Evolutionary conservation across 1,140 invertebrate genomes (phyloP), one percentile per base, ranked within the genome.

Genomic region (Ceratina australensis): DNA sequence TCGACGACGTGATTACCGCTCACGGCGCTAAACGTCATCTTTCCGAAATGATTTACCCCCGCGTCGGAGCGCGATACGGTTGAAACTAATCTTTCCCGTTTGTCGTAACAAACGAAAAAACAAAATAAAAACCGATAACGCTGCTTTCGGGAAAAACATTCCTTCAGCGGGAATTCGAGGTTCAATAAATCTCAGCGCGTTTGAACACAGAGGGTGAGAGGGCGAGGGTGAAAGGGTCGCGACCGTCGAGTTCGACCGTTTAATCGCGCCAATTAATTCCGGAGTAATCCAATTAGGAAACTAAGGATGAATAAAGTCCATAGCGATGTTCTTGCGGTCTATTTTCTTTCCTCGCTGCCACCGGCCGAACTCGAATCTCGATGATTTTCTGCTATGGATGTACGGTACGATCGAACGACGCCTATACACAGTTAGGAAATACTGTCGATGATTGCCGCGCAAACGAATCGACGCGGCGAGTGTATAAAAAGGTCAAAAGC

Each of bases 191-290:
- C 49, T 26, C 13, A 52, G 15, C 33, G 28, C 0, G 20, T 65
- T 33, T 52, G 4, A 33, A n/a, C n/a, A n/a, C n/a, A n/a, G n/a
- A 3, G 18, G 4, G 20, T 3, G 8, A 7, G 8, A 12, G 1
- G 7, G 8, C 1, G 10, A 3, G 3, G 16, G 47, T 0, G 42
- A 20, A 3, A 22, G 7, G 24, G 7, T 1, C 33, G 13, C 15
- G 47, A 57, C 24, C 24, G 28, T 20, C 59, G 28, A 64, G 66
- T 78, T 66, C 50, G 74, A 61, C 65, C 52, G 61, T 76, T 81
- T 76, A 84, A 84, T 69, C 72, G 76, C 52, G 82, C 65, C 76
- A 81, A 84, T 84, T 82, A 82, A 79, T 82, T 79, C 80, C 22
- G 79, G 72, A 56, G 82, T 63, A 73, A 76, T 82, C 80, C 80